Evolutionary conservation across 2,797 vertebrate species (phyloP).

Genomic region (Urosaurus nigricauda): DNA sequence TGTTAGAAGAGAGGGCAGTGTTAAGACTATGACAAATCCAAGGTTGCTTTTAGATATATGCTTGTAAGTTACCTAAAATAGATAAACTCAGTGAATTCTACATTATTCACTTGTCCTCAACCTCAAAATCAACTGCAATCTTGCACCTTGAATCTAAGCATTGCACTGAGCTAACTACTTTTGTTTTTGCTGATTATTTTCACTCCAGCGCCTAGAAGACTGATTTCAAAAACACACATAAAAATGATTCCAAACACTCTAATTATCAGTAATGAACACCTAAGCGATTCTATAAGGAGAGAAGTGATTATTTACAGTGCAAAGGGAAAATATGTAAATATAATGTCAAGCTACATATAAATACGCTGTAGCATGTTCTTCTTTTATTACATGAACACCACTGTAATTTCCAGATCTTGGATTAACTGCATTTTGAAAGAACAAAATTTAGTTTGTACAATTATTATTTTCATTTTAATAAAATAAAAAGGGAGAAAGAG

Average conservation of each 20-base stretch:
- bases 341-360: slow-evolving; percentile 12
- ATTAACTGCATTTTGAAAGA: slow-evolving; percentile 25
- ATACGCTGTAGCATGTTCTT: not conserved
- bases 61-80: slow-evolving; percentile 1
- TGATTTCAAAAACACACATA: slow-evolving; percentile 70
- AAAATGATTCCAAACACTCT: slow-evolving; percentile 71
- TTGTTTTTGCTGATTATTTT: slow-evolving; percentile 71
- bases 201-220: slow-evolving; percentile 61
- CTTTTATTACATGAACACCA: slow-evolving; percentile 23
- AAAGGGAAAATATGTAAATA: slow-evolving; percentile 19
- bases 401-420: slow-evolving; percentile 2
- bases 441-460: slow-evolving; percentile 41
- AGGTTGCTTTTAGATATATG: slow-evolving; percentile 54
- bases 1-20: slow-evolving; percentile 56
- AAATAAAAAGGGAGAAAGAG: not conserved
- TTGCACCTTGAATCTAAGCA: slow-evolving; percentile 12
- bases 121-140: slow-evolving; percentile 35
- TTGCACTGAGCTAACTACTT: slow-evolving; percentile 58
- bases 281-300: slow-evolving; percentile 62
- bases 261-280: slow-evolving; percentile 74
- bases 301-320: slow-evolving; percentile 52
- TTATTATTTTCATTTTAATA: slow-evolving; percentile 24
- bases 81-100: slow-evolving; percentile 31
- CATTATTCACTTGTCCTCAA: slow-evolving; percentile 34
- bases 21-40: slow-evolving; percentile 27